Percentiles rank a stretch among this genome's conserved stretches.
These are phyloP conservation scores for Equus quagga DNA, from an alignment of 2,113 vertebrate species.

Conservation along the genomic window DNA sequence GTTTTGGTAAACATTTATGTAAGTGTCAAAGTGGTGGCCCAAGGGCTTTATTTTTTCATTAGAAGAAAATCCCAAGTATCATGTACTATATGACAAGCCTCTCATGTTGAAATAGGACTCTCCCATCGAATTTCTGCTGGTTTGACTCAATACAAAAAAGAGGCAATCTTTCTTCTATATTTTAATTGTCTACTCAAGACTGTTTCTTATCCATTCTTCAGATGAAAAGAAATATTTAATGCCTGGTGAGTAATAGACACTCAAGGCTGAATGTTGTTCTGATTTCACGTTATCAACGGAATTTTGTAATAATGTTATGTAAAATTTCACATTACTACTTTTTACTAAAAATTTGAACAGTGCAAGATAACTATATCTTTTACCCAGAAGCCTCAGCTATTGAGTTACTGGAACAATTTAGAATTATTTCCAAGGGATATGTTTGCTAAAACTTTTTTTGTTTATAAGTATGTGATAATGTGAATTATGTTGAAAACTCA, in stretches of 20 bases:
- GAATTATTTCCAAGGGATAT: constrained; percentile 33
- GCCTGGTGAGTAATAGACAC: not conserved
- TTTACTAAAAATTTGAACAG: constrained; percentile 11
- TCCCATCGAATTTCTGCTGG: not conserved
- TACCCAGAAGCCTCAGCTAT: not conserved
- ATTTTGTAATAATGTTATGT: constrained; percentile 23
- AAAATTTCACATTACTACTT: constrained; percentile 22
- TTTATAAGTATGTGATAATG: constrained; percentile 23
- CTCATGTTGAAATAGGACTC: not conserved
- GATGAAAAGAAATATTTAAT: not conserved
- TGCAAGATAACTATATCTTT: constrained; percentile 2
- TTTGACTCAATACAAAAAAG: not conserved
- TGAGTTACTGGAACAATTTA: constrained; percentile 12
- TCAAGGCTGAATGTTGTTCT: not conserved
- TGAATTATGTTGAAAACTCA: not conserved
- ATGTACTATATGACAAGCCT: not conserved
- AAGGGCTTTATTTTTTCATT: not conserved
- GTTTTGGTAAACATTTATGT: not conserved
- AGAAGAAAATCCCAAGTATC: not conserved
- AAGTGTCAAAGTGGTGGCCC: not conserved
- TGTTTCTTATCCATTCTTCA: not conserved
- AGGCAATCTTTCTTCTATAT: not conserved
- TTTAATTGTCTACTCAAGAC: not conserved
- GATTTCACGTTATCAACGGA: not conserved
- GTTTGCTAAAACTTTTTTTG: constrained; percentile 16